Evolutionary conservation across 2,888 invertebrate species (phyloP).

Genomic region (Drosophila atripex): DNA sequence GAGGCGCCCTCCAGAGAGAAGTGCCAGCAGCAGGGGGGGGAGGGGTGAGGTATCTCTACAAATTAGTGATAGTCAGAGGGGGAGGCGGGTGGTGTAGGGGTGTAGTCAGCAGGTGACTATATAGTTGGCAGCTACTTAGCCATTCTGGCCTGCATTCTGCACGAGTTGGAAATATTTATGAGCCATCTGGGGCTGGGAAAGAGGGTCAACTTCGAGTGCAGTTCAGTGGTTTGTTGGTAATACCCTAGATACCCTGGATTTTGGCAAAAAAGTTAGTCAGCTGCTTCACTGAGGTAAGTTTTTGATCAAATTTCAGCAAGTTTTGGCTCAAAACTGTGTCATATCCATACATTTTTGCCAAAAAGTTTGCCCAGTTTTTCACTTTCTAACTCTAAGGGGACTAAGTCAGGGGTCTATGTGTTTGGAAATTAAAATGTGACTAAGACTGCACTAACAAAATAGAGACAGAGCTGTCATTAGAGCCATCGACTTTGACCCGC

Average conservation of each 20-base stretch:
- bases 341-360: too few relatives aligned
- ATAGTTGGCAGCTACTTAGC: constrained; percentile 16
- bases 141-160: constrained; percentile 38
- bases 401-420: too few relatives aligned
- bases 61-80: not conserved
- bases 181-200: not conserved
- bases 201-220: constrained; percentile 2
- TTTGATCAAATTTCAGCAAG: too few relatives aligned
- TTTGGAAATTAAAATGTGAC: too few relatives aligned
- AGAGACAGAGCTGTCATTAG: not conserved
- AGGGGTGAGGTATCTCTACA: not conserved
- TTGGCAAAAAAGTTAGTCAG: too few relatives aligned
- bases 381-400: too few relatives aligned
- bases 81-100: too few relatives aligned
- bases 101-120: constrained; percentile 25
- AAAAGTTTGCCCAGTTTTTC: too few relatives aligned
- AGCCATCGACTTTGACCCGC: constrained; percentile 6
- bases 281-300: too few relatives aligned
- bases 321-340: too few relatives aligned
- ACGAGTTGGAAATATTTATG: constrained; percentile 28
- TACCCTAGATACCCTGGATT: too few relatives aligned
- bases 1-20: constrained; percentile 2
- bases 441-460: too few relatives aligned
- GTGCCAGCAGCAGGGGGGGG: not conserved
- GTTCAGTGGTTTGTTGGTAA: not conserved